Base-by-base conservation (phyloP, 1,140 invertebrate species). In the Neodiprion virginianus region DNA sequence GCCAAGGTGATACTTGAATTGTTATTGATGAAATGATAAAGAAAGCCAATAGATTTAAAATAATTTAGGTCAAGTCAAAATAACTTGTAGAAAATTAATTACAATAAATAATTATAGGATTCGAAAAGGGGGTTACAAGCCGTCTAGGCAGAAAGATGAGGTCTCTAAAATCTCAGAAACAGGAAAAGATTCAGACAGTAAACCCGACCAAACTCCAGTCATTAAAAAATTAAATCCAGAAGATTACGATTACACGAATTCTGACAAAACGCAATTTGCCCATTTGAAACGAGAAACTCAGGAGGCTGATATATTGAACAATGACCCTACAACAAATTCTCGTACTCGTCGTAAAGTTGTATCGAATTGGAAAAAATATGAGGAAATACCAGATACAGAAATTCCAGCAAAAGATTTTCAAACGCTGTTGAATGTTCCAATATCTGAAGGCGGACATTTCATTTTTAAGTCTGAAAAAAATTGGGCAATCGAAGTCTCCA, bases 391-490 rank as follows among this genome's bases (percentile, higher is more conserved):
- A 40, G 70, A 71, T 11, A 28, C 23, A 14, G 14, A 40, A 17
- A 9, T 11, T 48, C 23, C 70, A 11, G 2, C 17, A 9, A 47
- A 79, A 17, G 78, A 83, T 65, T 82, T 83, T 67, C 49, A 75
- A 17, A 68, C 69, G 70, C 68, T 84, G 14, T 65, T 74, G 50
- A 79, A 81, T 71, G 76, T 72, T 9, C 76, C 82, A 3, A 23
- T 82, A 61, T 81, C 80, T 0, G 72, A 74, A 28, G 76, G 76
- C 10, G 76, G 79, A 12, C 76, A 81, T 11, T 83, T 83, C 71
- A 68, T 80, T 53, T 79, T 79, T 9, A 80, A 84, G 53, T 78
- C 73, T 8, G 83, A 85, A 67, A 82, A 83, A 75, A 79, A 72
- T 23, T 85, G 83, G 81, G 67, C 67, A 7, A 21, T 78, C 0